phyloP scores from a whole-genome alignment of 1,140 invertebrate genomes.

The Drosophila rhopaloa region DNA sequence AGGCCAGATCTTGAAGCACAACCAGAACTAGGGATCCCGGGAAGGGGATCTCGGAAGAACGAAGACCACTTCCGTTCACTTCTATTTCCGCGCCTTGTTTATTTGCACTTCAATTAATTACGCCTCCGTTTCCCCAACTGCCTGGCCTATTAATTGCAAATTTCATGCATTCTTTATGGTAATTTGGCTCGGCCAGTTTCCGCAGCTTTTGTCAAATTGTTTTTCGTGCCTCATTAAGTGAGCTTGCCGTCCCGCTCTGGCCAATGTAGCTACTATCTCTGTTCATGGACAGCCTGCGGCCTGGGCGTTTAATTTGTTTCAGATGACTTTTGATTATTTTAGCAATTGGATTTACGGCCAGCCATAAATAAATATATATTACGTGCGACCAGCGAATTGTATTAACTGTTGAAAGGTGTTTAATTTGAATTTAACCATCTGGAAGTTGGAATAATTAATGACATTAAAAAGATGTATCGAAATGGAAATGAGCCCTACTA shows the following conservation, averaged over 20 bases:
- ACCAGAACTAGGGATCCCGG: background rate
- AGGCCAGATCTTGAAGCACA: background rate
- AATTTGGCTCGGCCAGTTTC: constrained; percentile 52
- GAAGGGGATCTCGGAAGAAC: background rate
- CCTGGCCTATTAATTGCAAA: constrained; percentile 55
- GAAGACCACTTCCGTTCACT: constrained; percentile 15
- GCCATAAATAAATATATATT: constrained; percentile 67
- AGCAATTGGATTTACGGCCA: constrained; percentile 51
- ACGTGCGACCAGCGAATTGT: constrained; percentile 42
- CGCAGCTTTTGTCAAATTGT: constrained; percentile 68
- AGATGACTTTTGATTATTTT: constrained; percentile 65
- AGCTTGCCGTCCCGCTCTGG: background rate
- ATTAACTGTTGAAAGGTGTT: constrained; percentile 61
- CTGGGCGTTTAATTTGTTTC: constrained; percentile 53
- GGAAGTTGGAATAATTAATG: constrained; percentile 48
- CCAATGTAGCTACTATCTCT: constrained; percentile 29
- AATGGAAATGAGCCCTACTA: background rate
- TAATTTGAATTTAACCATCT: constrained; percentile 39
- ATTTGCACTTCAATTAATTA: constrained; percentile 64
- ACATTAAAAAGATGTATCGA: constrained; percentile 1
- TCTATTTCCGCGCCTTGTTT: constrained; percentile 35
- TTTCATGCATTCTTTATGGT: constrained; percentile 70
- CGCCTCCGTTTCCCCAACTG: constrained; percentile 9
- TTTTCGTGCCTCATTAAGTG: constrained; percentile 67
- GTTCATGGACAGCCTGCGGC: constrained; percentile 6